Base-by-base conservation (phyloP, 2,113 vertebrate species). In the Panthera leo region DNA sequence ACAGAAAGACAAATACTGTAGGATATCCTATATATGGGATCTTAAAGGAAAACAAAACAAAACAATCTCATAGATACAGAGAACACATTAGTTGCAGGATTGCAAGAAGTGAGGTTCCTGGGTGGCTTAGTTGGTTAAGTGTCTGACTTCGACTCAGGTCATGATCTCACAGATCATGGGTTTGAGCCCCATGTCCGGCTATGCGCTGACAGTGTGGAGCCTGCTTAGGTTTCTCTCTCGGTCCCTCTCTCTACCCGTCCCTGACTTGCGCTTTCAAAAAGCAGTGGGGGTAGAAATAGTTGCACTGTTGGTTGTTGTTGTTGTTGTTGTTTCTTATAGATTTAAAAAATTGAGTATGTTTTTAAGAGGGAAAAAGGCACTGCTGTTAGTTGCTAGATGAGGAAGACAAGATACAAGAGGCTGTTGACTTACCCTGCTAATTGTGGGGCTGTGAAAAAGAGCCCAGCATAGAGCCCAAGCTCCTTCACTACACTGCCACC, bases 401-500 rank as follows among this genome's bases (percentile, higher is more conserved):
- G 36, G 12, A 79, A 58, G 39, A 63, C 91, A 29, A 76, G 82
- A 34, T 7, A 15, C 15, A 58, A 92, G 45, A 85, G 45, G 42
- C 42, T 42, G 21, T 5, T 23, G 63, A 48, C 15, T 21, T 45
- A 29, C 34, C 70, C 31, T 34, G 15, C 86, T 51, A 14, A 55
- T 14, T 27, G 7, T 67, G 29, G 12, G 65, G 27, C 53, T 83
- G 23, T 7, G 36, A 5, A 29, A 63, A 23, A 58, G 45, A 68
- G 2, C 19, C 29, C 3, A 2, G 25, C 15, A 18, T 25, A 45
- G 58, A 82, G 29, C 11, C 45, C 13, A 3, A 31, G 8, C 7
- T 51, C 73, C 5, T n/a, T 63, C 1, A 0, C 0, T 3, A 21
- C 3, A 5, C 48, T 76, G 12, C 27, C 15, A 15, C 16, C 63